A percentile compares a stretch with the other conserved stretches of the same genome.
These are phyloP conservation scores for Rhynchomys soricoides DNA, from an alignment of 2,113 vertebrate species.

Conservation along the genomic window DNA sequence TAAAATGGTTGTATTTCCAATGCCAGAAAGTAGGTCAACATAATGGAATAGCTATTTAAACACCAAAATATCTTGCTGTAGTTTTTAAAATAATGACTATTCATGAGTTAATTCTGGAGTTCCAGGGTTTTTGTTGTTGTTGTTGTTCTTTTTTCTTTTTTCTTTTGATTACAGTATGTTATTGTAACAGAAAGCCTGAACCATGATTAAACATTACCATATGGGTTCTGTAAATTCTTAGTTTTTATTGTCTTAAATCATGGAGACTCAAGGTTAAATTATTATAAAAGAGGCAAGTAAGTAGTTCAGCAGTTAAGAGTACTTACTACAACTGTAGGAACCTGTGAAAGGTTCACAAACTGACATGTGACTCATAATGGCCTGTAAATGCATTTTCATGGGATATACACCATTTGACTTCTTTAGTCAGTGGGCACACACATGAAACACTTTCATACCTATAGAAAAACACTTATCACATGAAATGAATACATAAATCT, in stretches of 20 bases:
- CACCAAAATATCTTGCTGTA: neutral
- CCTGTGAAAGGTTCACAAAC: too few relatives aligned
- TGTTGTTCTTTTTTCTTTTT: neutral
- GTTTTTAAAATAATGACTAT: neutral
- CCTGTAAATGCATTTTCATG: neutral
- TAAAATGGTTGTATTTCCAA: neutral
- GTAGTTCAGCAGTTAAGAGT: neutral
- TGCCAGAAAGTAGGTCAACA: constrained; percentile 6
- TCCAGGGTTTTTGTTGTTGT: neutral
- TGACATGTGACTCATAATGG: neutral
- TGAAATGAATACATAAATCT: neutral
- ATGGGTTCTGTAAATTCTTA: neutral
- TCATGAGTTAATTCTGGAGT: neutral
- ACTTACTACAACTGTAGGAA: neutral
- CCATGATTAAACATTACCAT: neutral
- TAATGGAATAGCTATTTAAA: constrained; percentile 19
- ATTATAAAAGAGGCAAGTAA: neutral
- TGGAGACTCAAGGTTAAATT: neutral
- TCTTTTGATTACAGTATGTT: neutral
- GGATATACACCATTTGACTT: neutral
- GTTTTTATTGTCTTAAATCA: neutral
- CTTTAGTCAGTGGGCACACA: neutral
- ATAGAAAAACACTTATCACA: neutral
- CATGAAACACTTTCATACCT: too few relatives aligned
- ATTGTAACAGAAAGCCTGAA: neutral